A percentile compares a stretch with the other conserved stretches of the same genome.
These are phyloP conservation scores for Bothrops alternatus DNA, from an alignment of 2,797 vertebrate genomes.

Conservation along the genomic window DNA sequence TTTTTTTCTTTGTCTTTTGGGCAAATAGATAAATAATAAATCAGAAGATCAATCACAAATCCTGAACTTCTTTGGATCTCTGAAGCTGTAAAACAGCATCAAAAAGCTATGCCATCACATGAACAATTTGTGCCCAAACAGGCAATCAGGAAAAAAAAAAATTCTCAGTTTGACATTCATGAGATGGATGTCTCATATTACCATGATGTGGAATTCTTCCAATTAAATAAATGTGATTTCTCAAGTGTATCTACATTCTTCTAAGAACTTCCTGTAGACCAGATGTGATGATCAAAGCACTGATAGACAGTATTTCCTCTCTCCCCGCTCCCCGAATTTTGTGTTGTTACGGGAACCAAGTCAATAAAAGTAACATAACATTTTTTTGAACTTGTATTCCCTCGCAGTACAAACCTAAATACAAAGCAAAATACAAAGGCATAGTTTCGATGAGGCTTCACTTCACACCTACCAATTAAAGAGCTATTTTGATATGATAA, in stretches of 20 bases:
- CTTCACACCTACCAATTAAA: conserved; percentile 65
- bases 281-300: neutral
- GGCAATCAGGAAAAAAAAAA: neutral
- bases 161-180: neutral
- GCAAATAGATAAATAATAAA: neutral
- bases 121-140: neutral
- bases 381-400: neutral
- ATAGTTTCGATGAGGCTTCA: conserved; percentile 45
- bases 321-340: neutral
- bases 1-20: neutral
- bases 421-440: neutral
- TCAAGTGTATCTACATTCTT: neutral
- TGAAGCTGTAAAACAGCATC: neutral
- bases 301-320: neutral
- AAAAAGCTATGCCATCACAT: neutral
- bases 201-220: neutral
- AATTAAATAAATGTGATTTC: neutral
- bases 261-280: neutral
- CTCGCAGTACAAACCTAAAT: neutral
- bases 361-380: neutral
- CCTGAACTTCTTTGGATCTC: neutral
- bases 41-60: neutral
- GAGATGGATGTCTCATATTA: neutral
- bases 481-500: conserved; percentile 56
- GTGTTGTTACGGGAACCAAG: neutral